phyloP scores from a whole-genome alignment of 2,888 invertebrate species.

The Drosophila phalerata region DNA sequence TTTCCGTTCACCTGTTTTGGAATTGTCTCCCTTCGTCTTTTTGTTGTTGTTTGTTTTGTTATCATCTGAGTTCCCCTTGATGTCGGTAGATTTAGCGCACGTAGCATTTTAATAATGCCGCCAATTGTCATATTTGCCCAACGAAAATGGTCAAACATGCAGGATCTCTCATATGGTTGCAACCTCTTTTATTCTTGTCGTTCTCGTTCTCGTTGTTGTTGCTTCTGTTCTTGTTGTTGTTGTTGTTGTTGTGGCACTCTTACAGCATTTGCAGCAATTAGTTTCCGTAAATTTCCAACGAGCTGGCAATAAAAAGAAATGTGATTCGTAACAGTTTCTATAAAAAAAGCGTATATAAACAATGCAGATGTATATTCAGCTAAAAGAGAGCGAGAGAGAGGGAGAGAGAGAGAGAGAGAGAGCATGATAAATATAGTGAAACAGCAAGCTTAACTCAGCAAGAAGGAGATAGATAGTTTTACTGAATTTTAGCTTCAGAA shows the following conservation, averaged over 20 bases:
- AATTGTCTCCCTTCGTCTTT: constrained; percentile 24
- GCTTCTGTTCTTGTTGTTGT: not conserved
- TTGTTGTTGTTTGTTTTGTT: not conserved
- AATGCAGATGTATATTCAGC: constrained; percentile 11
- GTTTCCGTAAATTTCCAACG: constrained; percentile 56
- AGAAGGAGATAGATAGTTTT: constrained; percentile 6
- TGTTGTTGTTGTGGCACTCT: constrained; percentile 15
- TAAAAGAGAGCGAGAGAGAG: not conserved
- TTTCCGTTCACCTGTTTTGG: constrained; percentile 60
- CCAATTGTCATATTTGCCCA: constrained; percentile 79
- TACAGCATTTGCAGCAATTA: constrained; percentile 53
- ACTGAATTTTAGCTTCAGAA: not conserved
- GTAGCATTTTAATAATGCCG: constrained; percentile 73
- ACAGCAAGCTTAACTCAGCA: not conserved
- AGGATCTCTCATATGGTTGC: constrained; percentile 40
- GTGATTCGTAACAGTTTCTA: constrained; percentile 10
- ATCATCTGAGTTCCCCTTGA: constrained; percentile 44
- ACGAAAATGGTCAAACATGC: constrained; percentile 61
- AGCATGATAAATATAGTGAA: not conserved
- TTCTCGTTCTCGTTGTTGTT: not conserved
- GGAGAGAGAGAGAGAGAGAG: not conserved
- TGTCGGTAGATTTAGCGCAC: constrained; percentile 80
- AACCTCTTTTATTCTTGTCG: not conserved
- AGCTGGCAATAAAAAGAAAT: constrained; percentile 51
- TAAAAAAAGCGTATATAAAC: constrained; percentile 15